Base-by-base conservation (phyloP, 2,888 invertebrate species). In the Yponomeuta sedellus region DNA sequence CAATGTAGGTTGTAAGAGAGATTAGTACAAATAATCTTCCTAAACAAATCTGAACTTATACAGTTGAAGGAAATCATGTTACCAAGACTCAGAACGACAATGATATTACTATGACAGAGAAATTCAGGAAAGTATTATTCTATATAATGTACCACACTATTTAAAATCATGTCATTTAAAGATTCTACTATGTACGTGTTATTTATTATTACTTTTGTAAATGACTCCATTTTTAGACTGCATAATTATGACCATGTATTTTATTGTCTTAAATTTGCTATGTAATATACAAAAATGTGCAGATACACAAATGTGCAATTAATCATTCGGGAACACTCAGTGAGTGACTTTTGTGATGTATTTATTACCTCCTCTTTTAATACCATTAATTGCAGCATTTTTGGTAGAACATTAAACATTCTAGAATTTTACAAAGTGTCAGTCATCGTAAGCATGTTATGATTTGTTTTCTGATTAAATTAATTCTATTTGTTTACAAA, bases 401-500 rank as follows among this genome's bases (percentile, higher is more conserved):
- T 2, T 28, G 2, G 3, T 28, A 28, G 28, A 28, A 28, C 5
- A 28, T 2, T 28, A 28, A 28, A 28, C 3, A 28, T 28, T 28
- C 28, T 28, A 28, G 28, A 28, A 28, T 5, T 28, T 2, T 28
- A 28, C 28, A 4, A 28, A 28, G 28, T 28, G 5, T 28, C 28
- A 4, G 28, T 28, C 28, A 28, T 28, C 5, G 28, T 5, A 34
- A 34, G 34, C 34, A 34, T 8, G 5, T 34, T 34, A 34, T 68
- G 66, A 66, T 64, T 69, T 71, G 68, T 69, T 72, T 71, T 71
- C 59, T 71, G 68, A 71, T 70, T 73, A 71, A 71, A 73, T 66
- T 68, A 67, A 69, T 69, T 70, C 69, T 70, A 44, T 67, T 67
- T 62, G 58, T 68, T 66, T 68, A 67, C 56, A 28, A 64, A 11